These are phyloP conservation scores for Alviniconcha marisindica DNA, from an alignment of 1,140 invertebrate genomes.

Conservation along the genomic window DNA sequence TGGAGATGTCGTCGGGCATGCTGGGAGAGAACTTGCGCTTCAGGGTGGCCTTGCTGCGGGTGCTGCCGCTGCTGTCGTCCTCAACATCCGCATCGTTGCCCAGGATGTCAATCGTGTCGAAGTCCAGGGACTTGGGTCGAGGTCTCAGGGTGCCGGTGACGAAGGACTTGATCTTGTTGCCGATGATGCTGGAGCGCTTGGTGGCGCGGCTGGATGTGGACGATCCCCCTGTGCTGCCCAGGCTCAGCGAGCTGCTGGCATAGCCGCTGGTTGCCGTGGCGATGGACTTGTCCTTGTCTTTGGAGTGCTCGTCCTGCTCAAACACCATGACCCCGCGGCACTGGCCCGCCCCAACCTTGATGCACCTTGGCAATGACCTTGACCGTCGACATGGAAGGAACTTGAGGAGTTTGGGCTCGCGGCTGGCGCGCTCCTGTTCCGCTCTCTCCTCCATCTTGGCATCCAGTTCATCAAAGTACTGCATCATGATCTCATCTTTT, in stretches of 20 bases:
- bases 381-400: constrained; percentile 69
- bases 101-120: constrained; percentile 61
- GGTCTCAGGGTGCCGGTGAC: constrained; percentile 56
- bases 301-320: not conserved
- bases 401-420: constrained; percentile 64
- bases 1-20: constrained; percentile 56
- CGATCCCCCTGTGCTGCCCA: constrained; percentile 51
- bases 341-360: constrained; percentile 45
- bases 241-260: constrained; percentile 58
- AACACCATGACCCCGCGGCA: constrained; percentile 21
- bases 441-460: constrained; percentile 66
- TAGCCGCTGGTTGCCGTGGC: not conserved
- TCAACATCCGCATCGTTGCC: constrained; percentile 9
- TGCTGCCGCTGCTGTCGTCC: not conserved
- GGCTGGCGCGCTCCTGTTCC: constrained; percentile 56
- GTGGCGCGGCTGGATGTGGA: constrained; percentile 54
- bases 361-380: constrained; percentile 66
- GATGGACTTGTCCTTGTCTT: constrained; percentile 28
- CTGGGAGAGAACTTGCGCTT: constrained; percentile 48
- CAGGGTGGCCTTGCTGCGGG: constrained; percentile 27
- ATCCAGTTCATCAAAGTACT: constrained; percentile 69
- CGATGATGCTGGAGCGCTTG: constrained; percentile 66
- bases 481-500: constrained; percentile 63
- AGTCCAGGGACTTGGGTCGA: constrained; percentile 67
- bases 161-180: constrained; percentile 66